phyloP scores from a whole-genome alignment of 1,140 invertebrate genomes.

The Streblospio benedicti region DNA sequence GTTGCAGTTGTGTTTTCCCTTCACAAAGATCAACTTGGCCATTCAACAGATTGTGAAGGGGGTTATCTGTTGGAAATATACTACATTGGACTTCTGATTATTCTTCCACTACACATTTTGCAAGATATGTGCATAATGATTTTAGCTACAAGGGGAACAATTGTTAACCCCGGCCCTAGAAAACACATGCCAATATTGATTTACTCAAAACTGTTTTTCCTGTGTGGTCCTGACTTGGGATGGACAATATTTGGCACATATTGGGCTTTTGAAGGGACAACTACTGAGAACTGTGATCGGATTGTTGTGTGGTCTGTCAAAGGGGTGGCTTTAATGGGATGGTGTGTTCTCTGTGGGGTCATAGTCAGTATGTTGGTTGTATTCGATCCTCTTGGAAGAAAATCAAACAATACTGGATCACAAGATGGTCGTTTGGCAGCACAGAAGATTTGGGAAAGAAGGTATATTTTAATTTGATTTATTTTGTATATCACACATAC shows the following conservation, averaged over 20 bases:
- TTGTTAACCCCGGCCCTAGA: slow-evolving; percentile 39
- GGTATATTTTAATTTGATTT: too few species aligned
- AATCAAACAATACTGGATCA: too few species aligned
- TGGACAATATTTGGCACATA: slow-evolving; percentile 71
- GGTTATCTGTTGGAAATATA: slow-evolving; percentile 25
- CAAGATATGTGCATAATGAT: slow-evolving; percentile 33
- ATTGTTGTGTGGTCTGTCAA: slow-evolving; percentile 29
- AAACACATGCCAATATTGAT: slow-evolving; percentile 41
- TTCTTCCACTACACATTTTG: slow-evolving; percentile 35
- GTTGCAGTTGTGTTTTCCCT: slow-evolving; percentile 27
- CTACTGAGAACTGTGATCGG: slow-evolving; percentile 27
- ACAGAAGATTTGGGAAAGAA: too few species aligned
- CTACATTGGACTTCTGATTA: slow-evolving; percentile 32
- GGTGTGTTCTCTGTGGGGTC: slow-evolving; percentile 65
- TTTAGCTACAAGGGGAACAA: slow-evolving; percentile 43
- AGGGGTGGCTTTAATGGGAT: slow-evolving; percentile 68
- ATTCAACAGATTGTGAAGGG: slow-evolving; percentile 24
- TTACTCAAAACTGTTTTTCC: slow-evolving; percentile 51
- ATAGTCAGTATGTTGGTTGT: slow-evolving; percentile 66
- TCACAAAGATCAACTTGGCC: slow-evolving; percentile 22
- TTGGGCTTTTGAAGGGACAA: slow-evolving; percentile 59
- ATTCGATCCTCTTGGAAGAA: slow-evolving; percentile 64
- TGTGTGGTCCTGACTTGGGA: slow-evolving; percentile 60
- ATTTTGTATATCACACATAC: too few species aligned
- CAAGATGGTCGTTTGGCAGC: too few species aligned